Conservation (phyloP, 2,113 vertebrate genomes). For the Neogale vison region DNA sequence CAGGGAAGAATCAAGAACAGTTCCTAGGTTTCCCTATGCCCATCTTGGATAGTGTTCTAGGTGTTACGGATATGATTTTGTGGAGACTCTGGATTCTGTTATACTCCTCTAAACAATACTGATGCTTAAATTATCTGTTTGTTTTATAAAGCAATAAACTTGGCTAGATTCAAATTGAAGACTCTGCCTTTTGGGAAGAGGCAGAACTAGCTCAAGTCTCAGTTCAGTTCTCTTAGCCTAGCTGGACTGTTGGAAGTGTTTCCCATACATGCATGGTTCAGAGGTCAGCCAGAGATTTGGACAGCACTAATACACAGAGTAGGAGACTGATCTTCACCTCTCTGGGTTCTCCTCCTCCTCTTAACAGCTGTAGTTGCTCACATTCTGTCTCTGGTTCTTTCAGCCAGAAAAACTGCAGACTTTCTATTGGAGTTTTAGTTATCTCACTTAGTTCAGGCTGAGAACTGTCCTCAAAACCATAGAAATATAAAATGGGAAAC, state of each 20-base stretch:
- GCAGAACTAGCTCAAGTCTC: neutral
- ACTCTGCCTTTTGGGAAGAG: neutral
- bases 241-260: neutral
- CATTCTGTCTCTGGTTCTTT: neutral
- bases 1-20: neutral
- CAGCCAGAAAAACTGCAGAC: neutral
- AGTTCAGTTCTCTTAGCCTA: neutral
- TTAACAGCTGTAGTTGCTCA: neutral
- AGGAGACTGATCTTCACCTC: neutral
- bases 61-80: neutral
- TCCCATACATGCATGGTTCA: neutral
- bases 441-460: neutral
- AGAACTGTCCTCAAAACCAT: neutral
- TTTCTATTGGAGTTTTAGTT: neutral
- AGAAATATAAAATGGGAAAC: neutral
- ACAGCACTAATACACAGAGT: neutral
- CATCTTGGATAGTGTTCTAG: neutral
- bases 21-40: neutral
- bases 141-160: neutral
- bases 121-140: neutral
- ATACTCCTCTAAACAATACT: neutral
- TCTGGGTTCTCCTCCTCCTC: neutral
- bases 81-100: neutral
- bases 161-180: neutral
- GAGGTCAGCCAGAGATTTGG: neutral